Base-by-base conservation (phyloP, 2,888 invertebrate species). In the Thereva unica region DNA sequence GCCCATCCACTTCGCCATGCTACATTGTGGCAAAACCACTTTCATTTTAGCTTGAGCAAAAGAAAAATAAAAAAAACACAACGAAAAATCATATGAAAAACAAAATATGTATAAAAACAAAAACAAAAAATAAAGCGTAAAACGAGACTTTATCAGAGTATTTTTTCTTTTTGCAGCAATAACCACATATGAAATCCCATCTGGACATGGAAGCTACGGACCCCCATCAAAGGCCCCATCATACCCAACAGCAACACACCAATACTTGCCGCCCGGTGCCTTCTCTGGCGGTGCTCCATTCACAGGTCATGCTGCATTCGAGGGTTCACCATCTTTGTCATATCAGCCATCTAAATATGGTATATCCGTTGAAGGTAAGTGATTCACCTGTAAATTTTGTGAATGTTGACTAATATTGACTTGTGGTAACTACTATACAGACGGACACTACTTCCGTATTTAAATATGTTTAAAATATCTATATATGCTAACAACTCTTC, bases 191-290 rank as follows among this genome's bases (percentile, higher is more conserved):
- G 80, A 80, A 72, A 78, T 80, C 71, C 78, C 78, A 52, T 42
- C 57, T 42, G 69, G 67, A 42, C 79, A 80, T 67, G 71, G 75
- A 64, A 77, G 73, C 72, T 80, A 80, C 66, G 80, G 80, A n/a
- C 79, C 80, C 45, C 80, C 80, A 70, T 76, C 79, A 42, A 80
- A 80, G 71, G 75, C 80, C 10, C 78, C 78, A 68, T 71, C 76
- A 8, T 79, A 74, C 63, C 78, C 76, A 74, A 76, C 76, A 55
- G 77, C 77, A 69, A 77, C 78, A 67, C 77, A 78, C 70, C 77
- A 78, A 63, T 78, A 79, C 70, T 71, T 80, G 68, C 78, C 80
- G 49, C 76, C 78, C n/a, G 71, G 72, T 52, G 68, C 67, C 6
- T 72, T 71, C 35, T 73, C 72, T 55, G 79, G 76, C 41, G 64